A percentile compares a stretch with the other conserved stretches of the same genome.
Evolutionary conservation across 2,888 invertebrate genomes (phyloP).

Genomic region (Cetonia aurata): DNA sequence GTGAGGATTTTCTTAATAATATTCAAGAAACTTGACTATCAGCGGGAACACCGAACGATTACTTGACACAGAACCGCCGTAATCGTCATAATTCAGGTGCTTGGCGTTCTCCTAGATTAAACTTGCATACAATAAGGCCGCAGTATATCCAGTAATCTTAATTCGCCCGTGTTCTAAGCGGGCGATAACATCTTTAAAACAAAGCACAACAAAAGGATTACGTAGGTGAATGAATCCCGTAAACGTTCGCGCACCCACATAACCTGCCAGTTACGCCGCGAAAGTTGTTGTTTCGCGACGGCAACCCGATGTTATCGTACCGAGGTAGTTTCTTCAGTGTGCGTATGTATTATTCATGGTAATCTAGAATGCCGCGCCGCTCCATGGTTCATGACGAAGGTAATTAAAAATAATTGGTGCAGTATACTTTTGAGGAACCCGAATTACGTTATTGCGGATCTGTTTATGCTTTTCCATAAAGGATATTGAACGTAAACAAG

Average conservation of each 20-base stretch:
- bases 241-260: constrained; percentile 34
- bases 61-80: constrained; percentile 29
- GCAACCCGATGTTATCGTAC: constrained; percentile 32
- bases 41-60: constrained; percentile 17
- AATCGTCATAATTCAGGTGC: constrained; percentile 37
- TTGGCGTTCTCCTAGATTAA: constrained; percentile 27
- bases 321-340: constrained; percentile 14
- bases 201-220: constrained; percentile 43
- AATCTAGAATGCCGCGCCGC: neutral
- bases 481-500: constrained; percentile 1
- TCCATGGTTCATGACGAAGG: constrained; percentile 27
- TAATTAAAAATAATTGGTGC: constrained; percentile 34
- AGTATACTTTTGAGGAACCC: constrained; percentile 19
- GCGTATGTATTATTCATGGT: constrained; percentile 33
- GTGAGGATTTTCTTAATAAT: constrained; percentile 39
- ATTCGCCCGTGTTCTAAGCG: constrained; percentile 30
- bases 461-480: constrained; percentile 9
- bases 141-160: constrained; percentile 34
- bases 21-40: constrained; percentile 31
- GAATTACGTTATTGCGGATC: too few species aligned
- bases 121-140: constrained; percentile 35
- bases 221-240: constrained; percentile 23
- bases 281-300: constrained; percentile 27
- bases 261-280: constrained; percentile 23
- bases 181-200: constrained; percentile 42